Base-by-base conservation (phyloP, 2,113 vertebrate genomes). In the Puma concolor region DNA sequence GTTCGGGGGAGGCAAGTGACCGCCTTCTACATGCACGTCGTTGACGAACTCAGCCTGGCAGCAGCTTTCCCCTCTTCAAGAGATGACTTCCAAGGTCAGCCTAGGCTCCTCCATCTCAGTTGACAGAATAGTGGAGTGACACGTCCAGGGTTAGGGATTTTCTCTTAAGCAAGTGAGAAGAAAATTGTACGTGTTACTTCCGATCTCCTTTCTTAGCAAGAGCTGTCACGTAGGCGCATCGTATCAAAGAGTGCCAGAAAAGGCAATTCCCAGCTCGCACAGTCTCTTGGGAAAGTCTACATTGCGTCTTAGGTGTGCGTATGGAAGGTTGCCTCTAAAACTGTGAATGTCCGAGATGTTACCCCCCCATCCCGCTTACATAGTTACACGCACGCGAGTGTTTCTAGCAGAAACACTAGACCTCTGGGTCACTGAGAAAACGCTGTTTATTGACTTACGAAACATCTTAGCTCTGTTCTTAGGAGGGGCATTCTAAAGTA, bases 31-130 rank as follows among this genome's bases (percentile, higher is more conserved):
- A 2, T 0, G 17, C 41, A 1, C 17, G 2, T 57, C 27, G 7
- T 27, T 87, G 13, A 64, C 16, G 50, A 38, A 33, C 19, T 48
- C 36, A 2, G 31, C 76, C 80, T 31, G 57, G 77, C 8, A 1
- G 33, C 2, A 9, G 1, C n/a, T 69, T 15, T 16, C 1, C 10
- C 3, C 0, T 33, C 81, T 72, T 79, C 7, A 31, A 1, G 5
- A 38, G 1, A 2, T 8, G 19, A 36, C 44, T 11, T 80, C 23
- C 25, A 63, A 36, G 54, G 69, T 50, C 64, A 57, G 14, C 4
- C 1, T 15, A 19, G 77, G 25, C 31, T 4, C 7, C 2, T 15
- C 81, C 14, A 0, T 76, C 48, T 80, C 64, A 38, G 29, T 44
- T 1, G 31, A 19, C 0, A 5, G n/a, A 63, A 33, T 11, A 7